A percentile compares a stretch with the other conserved stretches of the same genome.
Conservation (phyloP, 2,888 invertebrate species). For the Campoletis raptor region DNA sequence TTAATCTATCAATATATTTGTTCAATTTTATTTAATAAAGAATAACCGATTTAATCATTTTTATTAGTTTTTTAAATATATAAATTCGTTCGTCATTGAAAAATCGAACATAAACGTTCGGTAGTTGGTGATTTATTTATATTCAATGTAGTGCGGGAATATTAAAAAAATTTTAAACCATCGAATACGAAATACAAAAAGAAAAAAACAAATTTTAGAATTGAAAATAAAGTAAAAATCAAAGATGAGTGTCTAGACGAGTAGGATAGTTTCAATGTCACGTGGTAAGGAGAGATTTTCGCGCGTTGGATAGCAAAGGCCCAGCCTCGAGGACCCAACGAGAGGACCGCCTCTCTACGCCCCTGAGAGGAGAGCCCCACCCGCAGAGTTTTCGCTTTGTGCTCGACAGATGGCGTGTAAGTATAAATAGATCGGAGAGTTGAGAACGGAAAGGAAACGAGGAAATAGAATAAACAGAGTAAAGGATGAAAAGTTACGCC, state of each 20-base stretch:
- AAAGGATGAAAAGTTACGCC: slow-evolving; percentile 1
- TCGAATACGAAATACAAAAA: neutral
- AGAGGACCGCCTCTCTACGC: slow-evolving; percentile 81
- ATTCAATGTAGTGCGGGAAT: neutral
- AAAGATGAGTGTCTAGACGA: neutral
- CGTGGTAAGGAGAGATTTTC: slow-evolving; percentile 71
- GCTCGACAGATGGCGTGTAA: slow-evolving; percentile 22
- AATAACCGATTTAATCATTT: too few relatives aligned
- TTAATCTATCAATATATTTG: neutral
- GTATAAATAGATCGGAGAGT: neutral
- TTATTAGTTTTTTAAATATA: too few relatives aligned
- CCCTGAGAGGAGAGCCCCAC: slow-evolving; percentile 78
- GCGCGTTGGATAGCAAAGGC: slow-evolving; percentile 66
- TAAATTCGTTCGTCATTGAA: too few relatives aligned
- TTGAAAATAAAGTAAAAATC: neutral
- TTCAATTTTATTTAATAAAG: neutral
- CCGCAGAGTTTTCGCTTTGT: slow-evolving; percentile 66
- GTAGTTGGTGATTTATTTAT: neutral
- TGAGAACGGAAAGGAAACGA: neutral
- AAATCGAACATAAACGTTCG: neutral
- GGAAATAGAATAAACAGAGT: neutral
- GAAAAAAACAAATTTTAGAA: neutral
- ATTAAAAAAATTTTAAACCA: neutral
- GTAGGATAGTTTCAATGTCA: slow-evolving; percentile 7
- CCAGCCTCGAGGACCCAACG: slow-evolving; percentile 78